These are phyloP conservation scores for Synergus itoensis DNA, from an alignment of 2,888 invertebrate species.

Conservation along the genomic window DNA sequence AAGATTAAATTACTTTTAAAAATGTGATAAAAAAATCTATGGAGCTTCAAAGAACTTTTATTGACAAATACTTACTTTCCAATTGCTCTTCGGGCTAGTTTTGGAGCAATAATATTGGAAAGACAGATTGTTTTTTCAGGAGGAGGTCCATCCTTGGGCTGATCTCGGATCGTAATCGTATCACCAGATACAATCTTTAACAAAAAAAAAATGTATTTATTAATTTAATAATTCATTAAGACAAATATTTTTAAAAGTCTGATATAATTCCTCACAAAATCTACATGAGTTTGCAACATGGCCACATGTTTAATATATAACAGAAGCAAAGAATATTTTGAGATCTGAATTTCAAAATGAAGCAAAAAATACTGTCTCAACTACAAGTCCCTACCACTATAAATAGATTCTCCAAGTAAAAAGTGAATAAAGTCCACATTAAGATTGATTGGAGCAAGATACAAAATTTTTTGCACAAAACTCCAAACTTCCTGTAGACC, in stretches of 20 bases:
- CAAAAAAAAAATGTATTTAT: constrained; percentile 43
- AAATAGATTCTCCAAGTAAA: not conserved
- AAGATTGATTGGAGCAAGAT: not conserved
- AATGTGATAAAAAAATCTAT: not conserved
- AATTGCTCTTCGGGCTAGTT: constrained; percentile 88
- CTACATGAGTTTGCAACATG: not conserved
- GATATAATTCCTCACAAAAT: constrained; percentile 18
- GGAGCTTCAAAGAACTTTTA: not conserved
- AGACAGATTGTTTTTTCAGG: constrained; percentile 95
- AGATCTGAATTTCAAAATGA: not conserved
- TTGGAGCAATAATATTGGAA: constrained; percentile 95
- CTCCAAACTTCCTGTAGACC: not conserved
- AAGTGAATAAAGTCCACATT: not conserved
- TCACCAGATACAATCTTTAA: constrained; percentile 94
- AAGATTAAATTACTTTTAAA: not conserved
- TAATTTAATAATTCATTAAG: not conserved
- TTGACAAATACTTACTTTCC: constrained; percentile 75
- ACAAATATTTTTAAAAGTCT: constrained; percentile 39
- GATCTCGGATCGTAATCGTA: constrained; percentile 93
- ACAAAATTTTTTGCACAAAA: not conserved
- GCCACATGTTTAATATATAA: not conserved
- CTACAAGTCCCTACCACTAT: not conserved
- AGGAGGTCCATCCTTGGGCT: constrained; percentile 90
- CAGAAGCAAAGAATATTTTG: constrained; percentile 24
- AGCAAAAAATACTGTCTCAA: not conserved